These are phyloP conservation scores for Maccullochella peelii DNA, from an alignment of 2,113 vertebrate genomes.

Conservation along the genomic window DNA sequence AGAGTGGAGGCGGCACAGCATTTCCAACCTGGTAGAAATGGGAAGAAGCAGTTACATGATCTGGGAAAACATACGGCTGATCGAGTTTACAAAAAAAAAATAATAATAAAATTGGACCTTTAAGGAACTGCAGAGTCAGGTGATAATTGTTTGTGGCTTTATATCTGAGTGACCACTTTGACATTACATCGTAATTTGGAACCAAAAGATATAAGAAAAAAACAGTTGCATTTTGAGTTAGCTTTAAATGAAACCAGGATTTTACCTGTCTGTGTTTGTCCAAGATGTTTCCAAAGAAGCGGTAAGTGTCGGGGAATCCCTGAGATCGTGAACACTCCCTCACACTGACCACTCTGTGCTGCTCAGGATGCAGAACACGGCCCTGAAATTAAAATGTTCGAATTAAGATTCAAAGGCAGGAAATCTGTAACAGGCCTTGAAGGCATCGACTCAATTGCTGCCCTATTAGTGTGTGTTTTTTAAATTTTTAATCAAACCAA, in stretches of 20 bases:
- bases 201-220: not conserved
- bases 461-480: not conserved
- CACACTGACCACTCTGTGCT: slow-evolving; percentile 96
- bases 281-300: slow-evolving; percentile 94
- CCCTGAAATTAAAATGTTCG: slow-evolving; percentile 80
- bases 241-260: too few relatives aligned
- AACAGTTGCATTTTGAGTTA: not conserved
- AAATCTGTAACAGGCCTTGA: not conserved
- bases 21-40: slow-evolving; percentile 89
- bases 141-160: too few relatives aligned
- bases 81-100: not conserved
- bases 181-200: too few relatives aligned
- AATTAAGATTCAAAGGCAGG: not conserved
- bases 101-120: too few relatives aligned
- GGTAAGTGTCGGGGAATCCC: slow-evolving; percentile 95
- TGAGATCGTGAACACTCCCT: slow-evolving; percentile 95
- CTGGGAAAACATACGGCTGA: too few relatives aligned
- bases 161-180: too few relatives aligned
- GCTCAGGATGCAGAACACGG: slow-evolving; percentile 94
- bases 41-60: not conserved
- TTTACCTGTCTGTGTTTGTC: slow-evolving; percentile 96
- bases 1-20: slow-evolving; percentile 93
- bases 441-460: not conserved
- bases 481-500: too few relatives aligned
- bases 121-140: too few relatives aligned